Evolutionary conservation across 2,797 vertebrate species (phyloP).

Genomic region (Glyptemys insculpta): DNA sequence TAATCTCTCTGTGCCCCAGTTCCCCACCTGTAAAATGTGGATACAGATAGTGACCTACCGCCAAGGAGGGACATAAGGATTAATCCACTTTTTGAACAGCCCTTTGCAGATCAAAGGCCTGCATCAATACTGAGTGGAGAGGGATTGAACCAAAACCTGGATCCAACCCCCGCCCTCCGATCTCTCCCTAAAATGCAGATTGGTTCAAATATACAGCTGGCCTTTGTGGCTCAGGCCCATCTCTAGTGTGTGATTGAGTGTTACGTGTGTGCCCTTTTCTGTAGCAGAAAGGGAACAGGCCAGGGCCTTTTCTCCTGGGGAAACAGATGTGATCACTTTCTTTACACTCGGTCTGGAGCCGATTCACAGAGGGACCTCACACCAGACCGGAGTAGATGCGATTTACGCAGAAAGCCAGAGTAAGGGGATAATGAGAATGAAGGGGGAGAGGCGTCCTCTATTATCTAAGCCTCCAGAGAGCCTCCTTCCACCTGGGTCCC

Average conservation of each 20-base stretch:
- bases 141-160: neutral
- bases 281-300: neutral
- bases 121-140: neutral
- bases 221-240: neutral
- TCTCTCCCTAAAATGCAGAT: neutral
- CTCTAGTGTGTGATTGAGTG: neutral
- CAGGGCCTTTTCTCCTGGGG: neutral
- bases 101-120: neutral
- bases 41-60: neutral
- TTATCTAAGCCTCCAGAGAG: neutral
- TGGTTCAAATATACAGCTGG: neutral
- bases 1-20: neutral
- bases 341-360: neutral
- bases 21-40: neutral
- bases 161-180: neutral
- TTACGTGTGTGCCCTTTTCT: neutral
- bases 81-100: neutral
- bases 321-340: neutral
- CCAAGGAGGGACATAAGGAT: fast-evolving
- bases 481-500: neutral
- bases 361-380: fast-evolving
- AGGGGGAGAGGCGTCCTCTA: neutral
- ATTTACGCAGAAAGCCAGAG: neutral
- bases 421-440: neutral
- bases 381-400: neutral